Conservation (phyloP, 2,113 vertebrate species). For the Bos indicus region DNA sequence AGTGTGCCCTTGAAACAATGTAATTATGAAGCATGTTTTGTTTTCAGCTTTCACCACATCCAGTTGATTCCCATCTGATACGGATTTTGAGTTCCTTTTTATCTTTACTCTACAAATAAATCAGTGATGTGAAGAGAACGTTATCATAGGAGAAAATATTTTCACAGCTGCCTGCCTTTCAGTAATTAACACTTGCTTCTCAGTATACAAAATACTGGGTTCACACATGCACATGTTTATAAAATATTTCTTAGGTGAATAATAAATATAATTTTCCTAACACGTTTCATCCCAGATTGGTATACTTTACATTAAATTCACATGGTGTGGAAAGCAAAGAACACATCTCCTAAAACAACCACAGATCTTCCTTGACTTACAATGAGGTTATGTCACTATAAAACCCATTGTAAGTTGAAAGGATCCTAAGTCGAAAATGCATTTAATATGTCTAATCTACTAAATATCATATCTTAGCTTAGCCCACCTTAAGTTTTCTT, state of each 20-base stretch:
- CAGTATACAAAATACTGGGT: constrained; percentile 13
- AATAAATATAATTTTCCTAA: constrained; percentile 16
- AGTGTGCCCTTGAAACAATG: neutral
- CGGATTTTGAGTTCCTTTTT: neutral
- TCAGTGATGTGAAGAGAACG: neutral
- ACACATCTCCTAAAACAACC: neutral
- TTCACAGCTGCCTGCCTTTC: constrained; percentile 29
- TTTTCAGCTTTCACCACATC: neutral
- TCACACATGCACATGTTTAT: constrained; percentile 9
- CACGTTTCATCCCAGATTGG: neutral
- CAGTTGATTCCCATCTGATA: neutral
- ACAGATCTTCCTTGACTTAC: neutral
- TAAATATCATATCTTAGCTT: neutral
- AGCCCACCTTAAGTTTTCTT: neutral
- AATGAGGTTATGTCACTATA: neutral
- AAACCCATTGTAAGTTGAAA: neutral
- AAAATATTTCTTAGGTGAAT: constrained; percentile 47
- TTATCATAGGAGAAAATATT: constrained; percentile 4
- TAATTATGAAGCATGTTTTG: neutral
- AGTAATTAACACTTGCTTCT: constrained; percentile 50
- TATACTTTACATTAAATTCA: neutral
- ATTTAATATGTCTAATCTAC: neutral
- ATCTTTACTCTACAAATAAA: constrained; percentile 12
- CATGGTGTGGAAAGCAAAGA: neutral
- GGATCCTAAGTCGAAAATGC: neutral